Evolutionary conservation across 1,140 invertebrate species (phyloP), one percentile per base, ranked within the genome.

Genomic region (Anastrepha obliqua): DNA sequence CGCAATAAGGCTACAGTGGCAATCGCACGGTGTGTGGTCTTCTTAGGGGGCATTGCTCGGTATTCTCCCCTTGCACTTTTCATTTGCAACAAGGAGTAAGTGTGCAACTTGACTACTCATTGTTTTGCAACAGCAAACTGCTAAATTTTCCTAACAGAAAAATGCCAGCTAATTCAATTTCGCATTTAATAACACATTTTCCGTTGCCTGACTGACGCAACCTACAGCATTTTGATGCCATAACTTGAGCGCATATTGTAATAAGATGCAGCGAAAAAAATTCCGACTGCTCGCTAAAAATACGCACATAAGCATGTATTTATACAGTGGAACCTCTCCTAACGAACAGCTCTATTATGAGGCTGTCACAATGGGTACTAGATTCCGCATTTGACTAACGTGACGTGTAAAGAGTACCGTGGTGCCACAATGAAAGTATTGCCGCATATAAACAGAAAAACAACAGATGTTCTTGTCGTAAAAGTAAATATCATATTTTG

Each of bases 121-220:
- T 81, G 74, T 81, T 81, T 51, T 81, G 74, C 20, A 20, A 6
- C 47, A 81, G 47, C 44, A 81, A 81, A 81, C 20, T 81, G 55
- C 55, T 81, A 81, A 81, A 81, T 81, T 81, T 81, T 81, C 47
- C 47, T 29, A 55, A 55, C 2, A 81, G 74, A 81, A 55, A 81
- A 81, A 81, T 81, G 44, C 47, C 74, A 81, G 74, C 44, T 47
- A 55, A 55, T 81, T 81, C 51, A 81, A 81, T 81, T 55, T 58
- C 74, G 74, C 74, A 81, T 81, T 81, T 55, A 81, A 81, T 81
- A 81, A 55, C 74, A 81, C 51, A 55, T 13, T 29, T 7, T 67
- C n/a, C 8, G n/a, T 5, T 17, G 15, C 64, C 64, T 17, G 15
- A 67, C 64, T 39, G 29, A n/a, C 20, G 1, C 29, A 67, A 8